Conservation (phyloP, 2,888 invertebrate species). For the Phytoseiulus persimilis region DNA sequence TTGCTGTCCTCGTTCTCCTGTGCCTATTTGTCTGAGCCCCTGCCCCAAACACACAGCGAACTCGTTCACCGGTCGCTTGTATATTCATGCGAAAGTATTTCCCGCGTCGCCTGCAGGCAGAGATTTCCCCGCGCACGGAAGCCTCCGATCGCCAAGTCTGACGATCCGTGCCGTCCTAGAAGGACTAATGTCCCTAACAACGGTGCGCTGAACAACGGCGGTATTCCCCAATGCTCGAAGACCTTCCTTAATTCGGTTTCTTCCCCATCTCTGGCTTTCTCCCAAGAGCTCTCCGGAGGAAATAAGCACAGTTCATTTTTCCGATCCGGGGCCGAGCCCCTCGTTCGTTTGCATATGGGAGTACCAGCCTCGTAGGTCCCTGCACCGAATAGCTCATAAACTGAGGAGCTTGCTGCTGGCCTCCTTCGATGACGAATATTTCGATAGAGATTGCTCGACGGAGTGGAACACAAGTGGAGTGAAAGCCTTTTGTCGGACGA, state of each 20-base stretch:
- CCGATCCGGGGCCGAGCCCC: not conserved
- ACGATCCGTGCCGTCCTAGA: not conserved
- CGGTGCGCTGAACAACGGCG: not conserved
- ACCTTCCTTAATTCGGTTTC: not conserved
- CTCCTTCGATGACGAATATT: not conserved
- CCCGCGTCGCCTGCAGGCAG: not conserved
- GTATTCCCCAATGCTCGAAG: not conserved
- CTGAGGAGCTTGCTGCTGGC: not conserved
- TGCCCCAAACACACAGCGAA: not conserved
- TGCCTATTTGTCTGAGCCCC: not conserved
- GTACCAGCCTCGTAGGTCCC: no score
- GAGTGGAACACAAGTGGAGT: not conserved
- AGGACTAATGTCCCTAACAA: not conserved
- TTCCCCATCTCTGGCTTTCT: not conserved
- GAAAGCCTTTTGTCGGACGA: not conserved
- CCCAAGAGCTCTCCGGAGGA: not conserved
- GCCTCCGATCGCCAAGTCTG: no score
- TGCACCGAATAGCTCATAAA: no score
- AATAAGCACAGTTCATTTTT: not conserved
- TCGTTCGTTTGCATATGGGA: not conserved
- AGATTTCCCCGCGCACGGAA: no score
- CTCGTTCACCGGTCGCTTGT: not conserved
- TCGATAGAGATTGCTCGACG: not conserved
- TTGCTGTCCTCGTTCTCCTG: not conserved
- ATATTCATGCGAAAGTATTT: not conserved